Percentiles rank a stretch among this genome's conserved stretches.
phyloP scores from a whole-genome alignment of 2,797 vertebrate species.

The Synaphobranchus kaupii region DNA sequence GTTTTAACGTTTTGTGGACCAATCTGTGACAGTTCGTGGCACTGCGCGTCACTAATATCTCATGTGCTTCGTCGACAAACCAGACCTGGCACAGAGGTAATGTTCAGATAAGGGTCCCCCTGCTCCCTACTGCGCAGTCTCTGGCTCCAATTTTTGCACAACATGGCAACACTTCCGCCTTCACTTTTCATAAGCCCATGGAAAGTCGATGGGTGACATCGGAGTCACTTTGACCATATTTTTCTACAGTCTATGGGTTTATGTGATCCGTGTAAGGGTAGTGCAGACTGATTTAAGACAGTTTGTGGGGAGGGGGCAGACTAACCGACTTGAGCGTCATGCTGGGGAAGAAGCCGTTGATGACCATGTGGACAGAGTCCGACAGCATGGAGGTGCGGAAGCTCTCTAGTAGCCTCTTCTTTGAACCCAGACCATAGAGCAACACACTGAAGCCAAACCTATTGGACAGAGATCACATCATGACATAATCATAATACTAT shows the following conservation, averaged over 20 bases:
- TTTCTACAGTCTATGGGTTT: too few species aligned
- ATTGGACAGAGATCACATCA: slow-evolving; percentile 19
- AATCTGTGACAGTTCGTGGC: too few species aligned
- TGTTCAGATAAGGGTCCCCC: too few species aligned
- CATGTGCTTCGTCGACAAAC: too few species aligned
- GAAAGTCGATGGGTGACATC: too few species aligned
- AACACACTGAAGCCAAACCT: slow-evolving; percentile 92
- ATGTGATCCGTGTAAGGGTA: neutral
- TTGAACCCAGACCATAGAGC: slow-evolving; percentile 93
- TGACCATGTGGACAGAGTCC: slow-evolving; percentile 84
- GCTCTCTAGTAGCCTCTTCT: slow-evolving; percentile 86
- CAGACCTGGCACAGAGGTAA: too few species aligned
- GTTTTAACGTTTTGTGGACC: too few species aligned
- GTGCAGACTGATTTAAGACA: neutral
- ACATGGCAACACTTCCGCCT: too few species aligned
- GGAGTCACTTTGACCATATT: neutral
- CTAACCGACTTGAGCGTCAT: slow-evolving; percentile 91
- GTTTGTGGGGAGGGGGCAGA: slow-evolving; percentile 23
- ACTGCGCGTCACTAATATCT: too few species aligned
- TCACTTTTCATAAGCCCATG: too few species aligned
- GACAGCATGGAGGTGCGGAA: slow-evolving; percentile 82
- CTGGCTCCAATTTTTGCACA: too few species aligned
- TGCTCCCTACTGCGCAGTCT: too few species aligned
- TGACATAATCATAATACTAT: neutral
- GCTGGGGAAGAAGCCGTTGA: slow-evolving; percentile 97